Base-by-base conservation (phyloP, 2,797 vertebrate species). In the Echeneis naucrates region DNA sequence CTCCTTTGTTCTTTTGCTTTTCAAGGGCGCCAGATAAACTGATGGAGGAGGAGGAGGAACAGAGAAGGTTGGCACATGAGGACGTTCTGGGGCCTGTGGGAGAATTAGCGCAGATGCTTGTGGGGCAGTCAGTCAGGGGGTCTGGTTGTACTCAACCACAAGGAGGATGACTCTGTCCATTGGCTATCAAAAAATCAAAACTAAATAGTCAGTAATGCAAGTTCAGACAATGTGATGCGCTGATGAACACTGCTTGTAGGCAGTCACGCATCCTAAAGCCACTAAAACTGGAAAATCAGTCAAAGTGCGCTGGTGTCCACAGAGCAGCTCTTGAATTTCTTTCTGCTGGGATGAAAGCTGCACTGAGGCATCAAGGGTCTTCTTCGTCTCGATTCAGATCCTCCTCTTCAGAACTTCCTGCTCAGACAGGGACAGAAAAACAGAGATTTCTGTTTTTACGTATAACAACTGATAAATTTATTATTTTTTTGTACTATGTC, bases 271-370 rank as follows among this genome's bases (percentile, higher is more conserved):
- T 93, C 89, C 92, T 85, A 68, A 95, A 95, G 71, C 93, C 75
- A 62, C 78, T 93, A 85, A 95, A 95, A 62, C 86, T 79, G n/a
- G 90, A 86, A 76, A 95, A 96, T 30, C 84, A 58, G 75, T 96
- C 93, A 5, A 95, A 8, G 95, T 94, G 59, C 79, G 89, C 56
- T 42, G 80, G 68, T 95, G 95, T 16, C 93, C 91, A 0, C 74
- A 64, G 53, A 94, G 66, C 8, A 96, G 90, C 80, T 95, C 94
- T 83, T 84, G 62, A 42, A 96, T 35, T 2, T 13, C 45, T 52
- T 84, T 84, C 83, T 96, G 95, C 65, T 94, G 88, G 24, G 83
- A 70, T 0, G 92, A 93, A 69, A 96, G 91, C 11, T 55, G 53
- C 8, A 63, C 16, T 0, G 84, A 64, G 4, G 72, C 33, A 0